These are phyloP conservation scores for Agrenia bidenticulata DNA, from an alignment of 2,888 invertebrate species.

Conservation along the genomic window DNA sequence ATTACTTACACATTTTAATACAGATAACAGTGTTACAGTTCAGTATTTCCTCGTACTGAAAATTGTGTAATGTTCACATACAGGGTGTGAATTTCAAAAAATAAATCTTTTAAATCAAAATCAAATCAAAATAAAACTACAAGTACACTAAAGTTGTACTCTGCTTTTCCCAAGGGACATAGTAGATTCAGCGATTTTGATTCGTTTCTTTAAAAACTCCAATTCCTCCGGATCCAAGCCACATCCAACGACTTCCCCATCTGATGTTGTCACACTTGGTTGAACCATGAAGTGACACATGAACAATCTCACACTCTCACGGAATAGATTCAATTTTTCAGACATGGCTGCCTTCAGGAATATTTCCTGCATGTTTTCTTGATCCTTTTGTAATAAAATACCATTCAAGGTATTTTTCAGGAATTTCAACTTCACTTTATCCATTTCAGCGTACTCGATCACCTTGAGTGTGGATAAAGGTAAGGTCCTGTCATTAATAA, in stretches of 20 bases:
- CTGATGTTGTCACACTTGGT: conserved; percentile 34
- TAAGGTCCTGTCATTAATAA: conserved; percentile 76
- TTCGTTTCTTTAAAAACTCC: conserved; percentile 59
- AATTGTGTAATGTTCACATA: no score
- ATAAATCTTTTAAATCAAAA: no score
- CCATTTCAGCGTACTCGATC: conserved; percentile 80
- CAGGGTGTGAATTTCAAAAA: no score
- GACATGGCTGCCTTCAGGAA: conserved; percentile 74
- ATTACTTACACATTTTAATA: no score
- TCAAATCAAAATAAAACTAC: background rate
- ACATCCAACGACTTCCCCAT: conserved; percentile 60
- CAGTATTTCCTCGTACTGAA: no score
- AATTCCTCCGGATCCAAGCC: conserved; percentile 60
- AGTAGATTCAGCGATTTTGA: conserved; percentile 67
- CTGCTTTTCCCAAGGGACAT: conserved; percentile 60
- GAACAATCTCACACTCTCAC: conserved; percentile 80
- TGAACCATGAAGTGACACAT: conserved; percentile 78
- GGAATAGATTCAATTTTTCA: conserved; percentile 73
- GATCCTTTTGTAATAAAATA: conserved; percentile 69
- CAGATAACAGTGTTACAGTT: no score
- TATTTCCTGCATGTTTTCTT: conserved; percentile 63
- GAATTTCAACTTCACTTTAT: conserved; percentile 74
- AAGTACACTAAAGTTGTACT: conserved; percentile 53
- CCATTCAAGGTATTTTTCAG: conserved; percentile 75
- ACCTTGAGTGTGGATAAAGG: conserved; percentile 84